Base-by-base conservation (phyloP, 1,140 invertebrate species). In the Diorhabda carinulata region DNA sequence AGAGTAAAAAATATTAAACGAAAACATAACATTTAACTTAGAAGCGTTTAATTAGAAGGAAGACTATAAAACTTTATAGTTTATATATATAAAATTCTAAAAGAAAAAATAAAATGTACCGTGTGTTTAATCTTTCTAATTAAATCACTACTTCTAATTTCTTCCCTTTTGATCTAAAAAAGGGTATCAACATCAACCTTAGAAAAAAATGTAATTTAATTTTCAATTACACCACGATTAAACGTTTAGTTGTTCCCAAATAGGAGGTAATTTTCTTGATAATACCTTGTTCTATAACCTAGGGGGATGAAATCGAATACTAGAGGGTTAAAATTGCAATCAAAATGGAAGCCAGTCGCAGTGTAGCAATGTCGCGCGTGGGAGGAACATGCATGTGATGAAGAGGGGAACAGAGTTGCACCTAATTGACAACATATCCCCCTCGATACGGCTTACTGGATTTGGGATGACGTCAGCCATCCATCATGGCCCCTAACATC, bases 301-400 rank as follows among this genome's bases (percentile, higher is more conserved):
- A 43, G 6, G 61, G 61, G 61, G 61, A 43, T 62, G 61, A 62
- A 62, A 62, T 62, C 61, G 61, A 62, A 42, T 43, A 43, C 61
- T 43, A 62, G 61, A 62, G 61, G 61, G 61, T 62, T 43, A 43
- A 62, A 62, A 44, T 52, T 43, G 61, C 61, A 62, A 62, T 62
- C 61, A 62, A 62, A 62, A 62, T 62, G 61, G 61, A 43, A 41
- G 61, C 4, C 59, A 7, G 4, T 7, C 40, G 25, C 40, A 61
- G 7, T 61, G 43, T 62, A n/a, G 61, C 61, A 62, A 47, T 62
- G 61, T 43, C n/a, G 1, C 43, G 61, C 61, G 25, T 25, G 47
- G 47, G 47, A 52, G 47, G 40, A 10, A 59, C n/a, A 41, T 7
- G 4, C n/a, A 10, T n/a, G 8, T 59, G n/a, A 59, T 25, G 58